A percentile compares a stretch with the other conserved stretches of the same genome.
These are phyloP conservation scores for Cyprinodon variegatus DNA, from an alignment of 2,113 vertebrate species.

Conservation along the genomic window DNA sequence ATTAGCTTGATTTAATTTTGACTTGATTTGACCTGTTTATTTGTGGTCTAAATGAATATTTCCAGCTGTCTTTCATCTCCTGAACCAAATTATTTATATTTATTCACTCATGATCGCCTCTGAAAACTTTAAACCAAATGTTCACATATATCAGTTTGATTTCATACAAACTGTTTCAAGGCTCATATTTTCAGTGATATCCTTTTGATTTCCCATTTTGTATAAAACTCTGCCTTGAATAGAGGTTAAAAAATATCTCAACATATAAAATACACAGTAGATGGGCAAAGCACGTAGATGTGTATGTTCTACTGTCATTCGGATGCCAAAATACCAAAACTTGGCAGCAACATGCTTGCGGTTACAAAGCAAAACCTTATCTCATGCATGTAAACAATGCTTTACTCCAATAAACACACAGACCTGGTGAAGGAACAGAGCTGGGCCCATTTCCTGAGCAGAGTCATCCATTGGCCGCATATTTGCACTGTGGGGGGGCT, in stretches of 20 bases:
- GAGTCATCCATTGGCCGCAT: conserved; percentile 30
- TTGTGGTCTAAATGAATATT: conserved; percentile 1
- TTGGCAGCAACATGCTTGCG: conserved; percentile 12
- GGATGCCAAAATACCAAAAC: conserved; percentile 12
- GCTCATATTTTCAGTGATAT: background rate
- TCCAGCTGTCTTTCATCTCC: background rate
- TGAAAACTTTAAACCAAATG: background rate
- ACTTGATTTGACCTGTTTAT: conserved; percentile 31
- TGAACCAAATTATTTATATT: background rate
- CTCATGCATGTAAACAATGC: conserved; percentile 44
- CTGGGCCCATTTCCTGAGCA: conserved; percentile 51
- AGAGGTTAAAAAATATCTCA: conserved; percentile 25
- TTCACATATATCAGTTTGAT: background rate
- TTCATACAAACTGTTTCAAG: background rate
- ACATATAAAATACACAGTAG: background rate
- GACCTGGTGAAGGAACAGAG: conserved; percentile 45
- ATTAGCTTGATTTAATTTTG: conserved; percentile 59
- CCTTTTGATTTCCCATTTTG: conserved; percentile 10
- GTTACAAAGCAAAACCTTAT: conserved; percentile 14
- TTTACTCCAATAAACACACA: conserved; percentile 52
- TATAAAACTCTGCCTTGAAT: conserved; percentile 23
- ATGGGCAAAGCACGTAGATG: background rate
- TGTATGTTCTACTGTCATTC: conserved; percentile 3
- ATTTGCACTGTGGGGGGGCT: conserved; percentile 18
- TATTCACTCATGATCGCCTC: background rate